Evolutionary conservation across 2,888 invertebrate species (phyloP).

Genomic region (Dexiosoma caninum): DNA sequence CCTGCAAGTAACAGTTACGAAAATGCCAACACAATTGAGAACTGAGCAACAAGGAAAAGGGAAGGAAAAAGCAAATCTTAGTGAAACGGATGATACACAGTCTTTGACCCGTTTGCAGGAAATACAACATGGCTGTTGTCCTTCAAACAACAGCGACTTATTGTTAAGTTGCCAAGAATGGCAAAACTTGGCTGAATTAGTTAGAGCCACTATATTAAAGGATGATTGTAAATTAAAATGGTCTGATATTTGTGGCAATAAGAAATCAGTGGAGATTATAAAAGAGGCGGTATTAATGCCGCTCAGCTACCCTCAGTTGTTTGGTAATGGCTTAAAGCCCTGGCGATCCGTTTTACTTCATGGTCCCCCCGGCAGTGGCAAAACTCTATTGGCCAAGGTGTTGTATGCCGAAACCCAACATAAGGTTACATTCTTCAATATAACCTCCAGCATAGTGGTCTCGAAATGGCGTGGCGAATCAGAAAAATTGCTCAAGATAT

Average conservation of each 20-base stretch:
- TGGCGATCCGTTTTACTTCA: constrained; percentile 88
- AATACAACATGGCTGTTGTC: constrained; percentile 70
- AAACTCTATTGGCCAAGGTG: constrained; percentile 93
- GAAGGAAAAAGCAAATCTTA: neutral
- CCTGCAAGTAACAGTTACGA: constrained; percentile 68
- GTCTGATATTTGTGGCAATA: constrained; percentile 89
- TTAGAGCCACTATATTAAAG: constrained; percentile 78
- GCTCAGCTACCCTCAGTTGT: constrained; percentile 84
- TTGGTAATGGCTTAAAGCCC: constrained; percentile 84
- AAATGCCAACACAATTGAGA: constrained; percentile 64
- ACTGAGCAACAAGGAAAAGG: neutral
- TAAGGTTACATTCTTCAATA: constrained; percentile 91
- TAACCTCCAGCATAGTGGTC: constrained; percentile 92
- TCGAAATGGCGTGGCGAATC: constrained; percentile 98
- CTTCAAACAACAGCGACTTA: constrained; percentile 66
- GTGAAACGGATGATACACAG: constrained; percentile 17
- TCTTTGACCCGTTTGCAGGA: constrained; percentile 64
- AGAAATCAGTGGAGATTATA: constrained; percentile 85
- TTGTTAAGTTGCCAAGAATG: constrained; percentile 69
- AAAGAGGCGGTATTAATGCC: constrained; percentile 93
- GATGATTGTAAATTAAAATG: constrained; percentile 84
- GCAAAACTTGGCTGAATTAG: constrained; percentile 73
- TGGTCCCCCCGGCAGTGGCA: constrained; percentile 85
- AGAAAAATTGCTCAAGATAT: constrained; percentile 91
- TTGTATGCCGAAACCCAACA: constrained; percentile 86